Percentiles rank a stretch among this genome's conserved stretches.
These are phyloP conservation scores for Cynopterus sphinx DNA, from an alignment of 2,797 vertebrate genomes.

Conservation along the genomic window DNA sequence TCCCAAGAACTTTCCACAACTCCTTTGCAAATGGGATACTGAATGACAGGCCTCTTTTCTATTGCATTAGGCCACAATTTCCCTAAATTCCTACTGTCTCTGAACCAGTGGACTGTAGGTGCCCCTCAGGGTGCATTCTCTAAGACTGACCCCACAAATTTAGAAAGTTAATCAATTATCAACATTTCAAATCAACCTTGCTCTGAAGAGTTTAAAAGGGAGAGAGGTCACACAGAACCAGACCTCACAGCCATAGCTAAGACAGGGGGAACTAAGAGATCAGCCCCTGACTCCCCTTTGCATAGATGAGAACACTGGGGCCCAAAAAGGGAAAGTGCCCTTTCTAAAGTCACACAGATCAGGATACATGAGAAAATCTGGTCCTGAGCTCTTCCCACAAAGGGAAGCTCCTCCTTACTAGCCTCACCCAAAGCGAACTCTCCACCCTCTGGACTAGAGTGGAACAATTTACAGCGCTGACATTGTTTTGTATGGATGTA, in stretches of 20 bases:
- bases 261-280: neutral
- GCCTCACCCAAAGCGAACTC: neutral
- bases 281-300: neutral
- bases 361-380: neutral
- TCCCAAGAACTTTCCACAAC: rapidly evolving
- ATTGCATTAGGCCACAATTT: neutral
- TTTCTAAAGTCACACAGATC: neutral
- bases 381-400: neutral
- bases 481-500: neutral
- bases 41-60: neutral
- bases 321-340: neutral
- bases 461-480: neutral
- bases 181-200: neutral
- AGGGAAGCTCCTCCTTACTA: neutral
- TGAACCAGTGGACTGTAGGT: too few relatives aligned
- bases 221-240: neutral
- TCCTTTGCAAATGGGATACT: neutral
- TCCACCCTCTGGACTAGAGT: neutral
- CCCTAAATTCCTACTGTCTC: neutral
- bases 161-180: neutral
- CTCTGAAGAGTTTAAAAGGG: neutral
- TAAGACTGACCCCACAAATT: neutral
- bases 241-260: neutral
- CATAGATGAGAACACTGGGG: neutral
- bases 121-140: neutral